These are phyloP conservation scores for Drosophila suzukii DNA, from an alignment of 1,140 invertebrate genomes.

Conservation along the genomic window DNA sequence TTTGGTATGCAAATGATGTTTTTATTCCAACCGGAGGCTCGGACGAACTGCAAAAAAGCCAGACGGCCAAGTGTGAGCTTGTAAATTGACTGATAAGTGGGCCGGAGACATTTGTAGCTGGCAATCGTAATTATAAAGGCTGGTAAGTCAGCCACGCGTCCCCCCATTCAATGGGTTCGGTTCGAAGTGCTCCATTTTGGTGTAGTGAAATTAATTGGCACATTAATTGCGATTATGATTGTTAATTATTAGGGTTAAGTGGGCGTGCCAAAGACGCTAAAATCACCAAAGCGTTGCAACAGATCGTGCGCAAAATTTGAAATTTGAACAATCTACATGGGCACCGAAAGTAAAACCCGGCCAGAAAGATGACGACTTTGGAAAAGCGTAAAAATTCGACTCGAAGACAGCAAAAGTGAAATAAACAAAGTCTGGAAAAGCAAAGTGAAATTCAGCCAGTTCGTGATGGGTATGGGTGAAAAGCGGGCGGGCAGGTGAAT, in stretches of 20 bases:
- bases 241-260: slow-evolving; percentile 73
- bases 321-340: slow-evolving; percentile 59
- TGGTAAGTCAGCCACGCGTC: slow-evolving; percentile 33
- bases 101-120: slow-evolving; percentile 24
- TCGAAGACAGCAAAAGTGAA: slow-evolving; percentile 70
- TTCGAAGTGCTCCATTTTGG: slow-evolving; percentile 28
- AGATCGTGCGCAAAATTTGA: slow-evolving; percentile 82
- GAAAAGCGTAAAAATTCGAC: slow-evolving; percentile 75
- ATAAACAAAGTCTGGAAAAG: slow-evolving; percentile 71
- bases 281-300: slow-evolving; percentile 77
- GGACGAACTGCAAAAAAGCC: slow-evolving; percentile 28
- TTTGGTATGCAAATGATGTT: slow-evolving; percentile 53
- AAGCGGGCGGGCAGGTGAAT: slow-evolving; percentile 7
- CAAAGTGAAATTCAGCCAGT: slow-evolving; percentile 70
- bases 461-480: slow-evolving; percentile 36
- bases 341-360: slow-evolving; percentile 71
- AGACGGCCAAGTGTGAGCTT: slow-evolving; percentile 20
- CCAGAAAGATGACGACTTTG: slow-evolving; percentile 64
- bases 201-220: slow-evolving; percentile 54
- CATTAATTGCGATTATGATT: slow-evolving; percentile 61
- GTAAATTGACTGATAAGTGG: slow-evolving; percentile 26
- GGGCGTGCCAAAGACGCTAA: slow-evolving; percentile 48
- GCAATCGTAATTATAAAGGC: slow-evolving; percentile 10
- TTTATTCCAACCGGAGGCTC: slow-evolving; percentile 20
- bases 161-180: slow-evolving; percentile 28